Percentiles rank a stretch among this genome's conserved stretches.
These are phyloP conservation scores for Phasianus colchicus DNA, from an alignment of 2,113 vertebrate genomes.

Conservation along the genomic window DNA sequence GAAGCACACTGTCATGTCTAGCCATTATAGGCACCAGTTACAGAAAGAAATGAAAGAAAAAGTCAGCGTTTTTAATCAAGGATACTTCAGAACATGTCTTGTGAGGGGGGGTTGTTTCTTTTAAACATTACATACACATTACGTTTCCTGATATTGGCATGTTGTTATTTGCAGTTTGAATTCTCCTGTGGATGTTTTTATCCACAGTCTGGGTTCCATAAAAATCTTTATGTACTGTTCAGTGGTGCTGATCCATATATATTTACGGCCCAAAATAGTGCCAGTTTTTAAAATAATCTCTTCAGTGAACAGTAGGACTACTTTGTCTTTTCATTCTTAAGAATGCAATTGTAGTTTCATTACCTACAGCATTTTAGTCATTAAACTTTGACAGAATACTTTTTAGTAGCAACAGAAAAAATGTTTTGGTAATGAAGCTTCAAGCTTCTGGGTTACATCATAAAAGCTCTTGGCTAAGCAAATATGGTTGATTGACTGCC, in stretches of 20 bases:
- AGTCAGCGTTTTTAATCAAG: background rate
- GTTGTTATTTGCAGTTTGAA: background rate
- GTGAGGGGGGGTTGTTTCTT: background rate
- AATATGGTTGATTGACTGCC: slow-evolving; percentile 14
- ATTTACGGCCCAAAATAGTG: background rate
- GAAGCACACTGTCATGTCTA: background rate
- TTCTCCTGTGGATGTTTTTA: background rate
- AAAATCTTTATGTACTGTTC: background rate
- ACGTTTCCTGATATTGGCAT: background rate
- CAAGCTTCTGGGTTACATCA: slow-evolving; percentile 75
- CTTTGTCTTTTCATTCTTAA: background rate
- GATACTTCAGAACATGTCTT: background rate
- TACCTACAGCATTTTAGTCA: background rate
- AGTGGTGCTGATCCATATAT: background rate
- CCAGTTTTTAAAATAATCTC: background rate
- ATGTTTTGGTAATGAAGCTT: slow-evolving; percentile 13
- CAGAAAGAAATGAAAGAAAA: background rate
- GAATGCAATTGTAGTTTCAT: background rate
- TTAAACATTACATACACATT: background rate
- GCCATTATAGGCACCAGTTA: background rate
- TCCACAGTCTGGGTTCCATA: background rate
- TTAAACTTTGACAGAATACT: background rate
- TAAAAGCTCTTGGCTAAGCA: slow-evolving; percentile 62
- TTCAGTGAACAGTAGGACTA: background rate
- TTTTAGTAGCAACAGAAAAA: background rate